These are phyloP conservation scores for Lagria hirta DNA, from an alignment of 2,888 invertebrate genomes.

Conservation along the genomic window DNA sequence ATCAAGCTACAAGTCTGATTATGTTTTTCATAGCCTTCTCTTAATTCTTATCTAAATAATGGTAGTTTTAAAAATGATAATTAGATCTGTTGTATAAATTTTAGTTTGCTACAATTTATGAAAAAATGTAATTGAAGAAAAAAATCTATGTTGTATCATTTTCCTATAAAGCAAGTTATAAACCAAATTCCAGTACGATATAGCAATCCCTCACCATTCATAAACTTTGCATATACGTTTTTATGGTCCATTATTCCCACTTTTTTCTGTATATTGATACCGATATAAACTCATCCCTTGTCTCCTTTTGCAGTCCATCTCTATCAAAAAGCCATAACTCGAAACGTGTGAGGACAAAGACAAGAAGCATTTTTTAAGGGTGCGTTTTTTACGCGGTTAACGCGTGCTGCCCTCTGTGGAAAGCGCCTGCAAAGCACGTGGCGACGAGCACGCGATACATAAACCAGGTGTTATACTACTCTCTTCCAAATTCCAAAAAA, in stretches of 20 bases:
- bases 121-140: no score
- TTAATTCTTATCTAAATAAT: no score
- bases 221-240: constrained; percentile 27
- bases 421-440: constrained; percentile 28
- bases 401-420: constrained; percentile 23
- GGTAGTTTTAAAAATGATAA: no score
- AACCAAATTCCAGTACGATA: constrained; percentile 21
- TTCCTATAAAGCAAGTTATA: constrained; percentile 17
- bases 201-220: constrained; percentile 23
- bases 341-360: constrained; percentile 5
- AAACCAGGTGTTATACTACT: constrained; percentile 42
- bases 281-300: constrained; percentile 26
- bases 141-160: constrained; percentile 23
- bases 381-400: constrained; percentile 21
- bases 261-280: constrained; percentile 14
- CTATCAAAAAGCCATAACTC: constrained; percentile 19
- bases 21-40: no score
- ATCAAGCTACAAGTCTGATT: no score
- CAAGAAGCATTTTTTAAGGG: constrained; percentile 2
- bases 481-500: constrained; percentile 35
- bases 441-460: constrained; percentile 31
- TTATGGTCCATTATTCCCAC: constrained; percentile 20
- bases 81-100: no score
- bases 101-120: no score
- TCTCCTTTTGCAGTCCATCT: constrained; percentile 20